phyloP scores from a whole-genome alignment of 2,113 vertebrate species.

The Prunella fulvescens region DNA sequence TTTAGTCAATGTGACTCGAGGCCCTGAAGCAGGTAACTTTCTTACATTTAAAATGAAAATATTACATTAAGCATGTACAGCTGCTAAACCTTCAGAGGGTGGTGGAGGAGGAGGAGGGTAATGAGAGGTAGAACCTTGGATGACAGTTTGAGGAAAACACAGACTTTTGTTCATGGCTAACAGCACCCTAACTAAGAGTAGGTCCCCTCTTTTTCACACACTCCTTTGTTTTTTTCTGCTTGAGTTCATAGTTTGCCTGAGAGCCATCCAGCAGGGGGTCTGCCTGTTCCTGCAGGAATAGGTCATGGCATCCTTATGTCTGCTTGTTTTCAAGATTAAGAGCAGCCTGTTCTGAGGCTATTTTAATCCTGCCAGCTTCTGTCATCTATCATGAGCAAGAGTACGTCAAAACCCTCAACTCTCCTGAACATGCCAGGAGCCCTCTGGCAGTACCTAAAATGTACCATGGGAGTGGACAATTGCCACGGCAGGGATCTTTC shows the following conservation, averaged over 20 bases:
- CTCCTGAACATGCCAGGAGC: background rate
- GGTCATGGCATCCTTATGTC: background rate
- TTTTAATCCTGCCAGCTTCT: background rate
- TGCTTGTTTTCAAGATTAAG: background rate
- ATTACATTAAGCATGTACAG: background rate
- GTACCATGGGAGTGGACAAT: background rate
- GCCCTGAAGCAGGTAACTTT: background rate
- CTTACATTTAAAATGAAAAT: background rate
- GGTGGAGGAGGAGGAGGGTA: background rate
- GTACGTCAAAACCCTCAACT: background rate
- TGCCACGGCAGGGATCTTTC: background rate
- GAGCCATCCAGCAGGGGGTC: background rate
- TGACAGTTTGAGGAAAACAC: background rate
- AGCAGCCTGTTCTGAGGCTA: background rate
- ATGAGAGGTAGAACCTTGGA: background rate
- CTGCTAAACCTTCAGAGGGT: background rate
- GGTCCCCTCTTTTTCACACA: accelerated
- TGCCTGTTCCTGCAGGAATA: background rate
- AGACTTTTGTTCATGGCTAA: background rate
- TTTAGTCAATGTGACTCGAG: background rate
- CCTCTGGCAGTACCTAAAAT: background rate
- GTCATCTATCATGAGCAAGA: background rate
- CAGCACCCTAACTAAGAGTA: background rate
- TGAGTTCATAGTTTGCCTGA: background rate
- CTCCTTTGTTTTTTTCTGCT: background rate